Evolutionary conservation across 2,888 invertebrate genomes (phyloP), one percentile per base, ranked within the genome.

Genomic region (Spisula solida): DNA sequence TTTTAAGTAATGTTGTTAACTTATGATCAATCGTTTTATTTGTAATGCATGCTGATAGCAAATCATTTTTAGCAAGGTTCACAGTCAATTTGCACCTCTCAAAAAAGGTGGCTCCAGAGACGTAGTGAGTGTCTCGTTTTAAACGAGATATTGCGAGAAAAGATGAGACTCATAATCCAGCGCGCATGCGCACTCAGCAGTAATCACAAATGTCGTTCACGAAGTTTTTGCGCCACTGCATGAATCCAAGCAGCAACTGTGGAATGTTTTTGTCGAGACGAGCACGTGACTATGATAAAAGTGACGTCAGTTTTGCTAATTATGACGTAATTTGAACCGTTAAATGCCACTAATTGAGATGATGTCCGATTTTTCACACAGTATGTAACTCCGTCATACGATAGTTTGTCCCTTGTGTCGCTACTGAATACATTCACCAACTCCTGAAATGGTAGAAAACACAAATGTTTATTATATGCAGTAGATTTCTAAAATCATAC

Each of bases 281-380:
- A 56, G 78, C 91, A 91, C 51, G 80, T 70, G 47, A 88, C 87
- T 16, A 91, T 82, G 14, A 91, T 87, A 70, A 80, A 91, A 20
- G 87, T 88, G 75, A 60, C 79, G 55, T 87, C 78, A 56, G 88
- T 88, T 81, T 82, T 82, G 82, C 87, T 88, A 55, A 91, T 78
- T 25, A 91, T 88, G 14, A 91, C 29, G 81, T 91, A 91, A 47
- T 87, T 87, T 8, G 84, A 51, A 31, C 91, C 91, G 47, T 91
- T 91, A 66, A 91, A 91, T 20, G 86, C 89, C 5, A 91, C 85
- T 10, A 88, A 34, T 56, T 91, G 91, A 18, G 34, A 25, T 14
- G 81, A 8, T n/a, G 86, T 83, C 34, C 82, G 56, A 47, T 56
- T 85, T 75, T 91, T 91, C 29, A 91, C 48, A 47, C 91, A 91